Conservation (phyloP, 2,888 invertebrate species). For the Trissonchulus sp. region DNA sequence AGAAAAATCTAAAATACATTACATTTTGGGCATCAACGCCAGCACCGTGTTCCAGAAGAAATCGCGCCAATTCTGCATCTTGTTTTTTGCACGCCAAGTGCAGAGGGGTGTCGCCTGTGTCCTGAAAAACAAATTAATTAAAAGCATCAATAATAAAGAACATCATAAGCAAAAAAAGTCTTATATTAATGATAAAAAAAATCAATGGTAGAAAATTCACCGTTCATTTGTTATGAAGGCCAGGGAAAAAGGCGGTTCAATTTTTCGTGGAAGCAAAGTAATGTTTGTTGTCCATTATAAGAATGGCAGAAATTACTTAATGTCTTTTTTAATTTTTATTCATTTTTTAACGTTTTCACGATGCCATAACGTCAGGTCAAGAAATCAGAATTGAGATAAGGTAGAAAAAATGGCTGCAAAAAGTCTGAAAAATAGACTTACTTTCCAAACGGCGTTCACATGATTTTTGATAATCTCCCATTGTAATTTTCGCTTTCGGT, state of each 20-base stretch:
- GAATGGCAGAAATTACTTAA: too few species aligned
- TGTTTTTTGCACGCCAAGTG: slow-evolving; percentile 87
- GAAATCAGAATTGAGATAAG: slow-evolving; percentile 4
- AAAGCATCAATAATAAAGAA: too few species aligned
- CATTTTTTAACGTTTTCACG: too few species aligned
- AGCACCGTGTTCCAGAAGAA: slow-evolving; percentile 85
- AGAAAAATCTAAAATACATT: too few species aligned
- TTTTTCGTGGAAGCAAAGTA: too few species aligned
- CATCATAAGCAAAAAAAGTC: slow-evolving; percentile 59
- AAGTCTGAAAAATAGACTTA: neutral
- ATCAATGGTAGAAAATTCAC: too few species aligned
- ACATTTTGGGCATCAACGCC: slow-evolving; percentile 82
- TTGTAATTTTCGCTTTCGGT: too few species aligned
- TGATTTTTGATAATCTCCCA: neutral
- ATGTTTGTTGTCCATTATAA: too few species aligned
- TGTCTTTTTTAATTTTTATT: too few species aligned
- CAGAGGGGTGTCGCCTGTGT: slow-evolving; percentile 81
- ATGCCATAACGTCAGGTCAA: neutral
- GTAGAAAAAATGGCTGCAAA: neutral
- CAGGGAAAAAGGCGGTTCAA: too few species aligned
- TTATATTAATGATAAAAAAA: neutral
- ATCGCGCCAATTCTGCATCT: slow-evolving; percentile 85
- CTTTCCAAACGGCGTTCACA: neutral
- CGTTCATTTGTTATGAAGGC: too few species aligned
- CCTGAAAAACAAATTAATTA: slow-evolving; percentile 38